These are phyloP conservation scores for Geotrupes spiniger DNA, from an alignment of 2,888 invertebrate genomes.

Conservation along the genomic window DNA sequence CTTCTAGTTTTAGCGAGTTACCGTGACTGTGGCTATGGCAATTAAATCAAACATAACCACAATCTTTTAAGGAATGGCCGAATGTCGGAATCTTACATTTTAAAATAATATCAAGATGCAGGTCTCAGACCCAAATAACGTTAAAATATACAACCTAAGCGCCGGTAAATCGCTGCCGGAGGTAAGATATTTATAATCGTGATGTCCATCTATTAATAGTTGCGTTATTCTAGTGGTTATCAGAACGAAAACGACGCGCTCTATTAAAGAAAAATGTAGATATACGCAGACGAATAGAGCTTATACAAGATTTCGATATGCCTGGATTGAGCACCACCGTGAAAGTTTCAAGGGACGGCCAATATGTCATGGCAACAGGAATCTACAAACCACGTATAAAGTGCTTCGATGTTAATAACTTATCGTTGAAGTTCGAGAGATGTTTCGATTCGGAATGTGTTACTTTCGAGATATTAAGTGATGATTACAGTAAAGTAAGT, in stretches of 20 bases:
- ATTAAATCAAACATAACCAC: too few relatives aligned
- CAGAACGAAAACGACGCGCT: constrained; percentile 77
- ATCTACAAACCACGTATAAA: constrained; percentile 95
- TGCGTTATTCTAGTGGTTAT: constrained; percentile 70
- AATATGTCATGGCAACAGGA: constrained; percentile 89
- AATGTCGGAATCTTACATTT: too few relatives aligned
- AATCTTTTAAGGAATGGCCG: too few relatives aligned
- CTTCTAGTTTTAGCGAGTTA: too few relatives aligned
- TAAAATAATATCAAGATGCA: constrained; percentile 66
- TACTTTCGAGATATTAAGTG: constrained; percentile 88
- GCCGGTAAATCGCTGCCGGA: constrained; percentile 96
- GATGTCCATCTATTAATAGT: constrained; percentile 12
- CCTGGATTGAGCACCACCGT: constrained; percentile 88
- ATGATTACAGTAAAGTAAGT: constrained; percentile 90
- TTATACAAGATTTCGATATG: constrained; percentile 99
- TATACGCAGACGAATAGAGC: constrained; percentile 84
- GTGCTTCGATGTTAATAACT: constrained; percentile 93
- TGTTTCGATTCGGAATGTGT: constrained; percentile 96
- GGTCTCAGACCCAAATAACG: constrained; percentile 88
- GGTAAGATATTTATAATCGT: constrained; percentile 57
- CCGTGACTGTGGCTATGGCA: too few relatives aligned
- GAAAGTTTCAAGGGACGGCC: constrained; percentile 83
- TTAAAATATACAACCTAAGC: constrained; percentile 97
- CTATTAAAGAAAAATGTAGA: constrained; percentile 87
- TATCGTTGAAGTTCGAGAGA: constrained; percentile 96